Evolutionary conservation across 2,888 invertebrate genomes (phyloP).

Genomic region (Lamproptera curius): DNA sequence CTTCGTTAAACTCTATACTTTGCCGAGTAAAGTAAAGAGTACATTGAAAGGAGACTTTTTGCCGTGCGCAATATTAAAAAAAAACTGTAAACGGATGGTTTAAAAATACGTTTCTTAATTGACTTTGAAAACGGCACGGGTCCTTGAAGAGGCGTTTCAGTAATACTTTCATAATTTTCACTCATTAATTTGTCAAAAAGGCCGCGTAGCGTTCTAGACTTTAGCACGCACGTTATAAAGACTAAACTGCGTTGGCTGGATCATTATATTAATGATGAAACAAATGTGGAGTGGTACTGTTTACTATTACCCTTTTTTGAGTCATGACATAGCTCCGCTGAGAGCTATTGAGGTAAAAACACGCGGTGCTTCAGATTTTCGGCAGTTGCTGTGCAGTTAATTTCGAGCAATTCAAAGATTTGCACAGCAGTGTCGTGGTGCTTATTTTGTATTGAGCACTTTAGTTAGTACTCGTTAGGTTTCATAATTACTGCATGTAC

Average conservation of each 20-base stretch:
- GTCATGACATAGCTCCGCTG: too few species aligned
- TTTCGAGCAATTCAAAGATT: too few species aligned
- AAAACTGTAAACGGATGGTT: constrained; percentile 52
- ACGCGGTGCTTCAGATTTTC: too few species aligned
- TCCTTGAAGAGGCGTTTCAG: constrained; percentile 30
- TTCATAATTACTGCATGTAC: too few species aligned
- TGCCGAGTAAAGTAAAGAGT: constrained; percentile 55
- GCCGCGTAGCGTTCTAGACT: constrained; percentile 14
- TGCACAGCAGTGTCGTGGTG: too few species aligned
- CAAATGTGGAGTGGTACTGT: constrained; percentile 3
- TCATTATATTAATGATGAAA: background rate
- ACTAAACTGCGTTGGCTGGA: too few species aligned
- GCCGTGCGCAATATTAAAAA: too few species aligned
- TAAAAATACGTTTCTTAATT: constrained; percentile 44
- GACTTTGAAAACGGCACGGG: constrained; percentile 40
- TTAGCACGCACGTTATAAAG: constrained; percentile 7
- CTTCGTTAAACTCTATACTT: constrained; percentile 65
- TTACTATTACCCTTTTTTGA: constrained; percentile 7
- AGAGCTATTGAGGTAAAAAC: too few species aligned
- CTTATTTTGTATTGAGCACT: too few species aligned
- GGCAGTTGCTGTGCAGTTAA: too few species aligned
- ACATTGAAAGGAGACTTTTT: constrained; percentile 51
- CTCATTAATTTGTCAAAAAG: constrained; percentile 17
- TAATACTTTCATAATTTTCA: constrained; percentile 23
- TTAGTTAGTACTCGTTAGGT: too few species aligned